Conservation (phyloP, 2,888 invertebrate genomes). For the Crepidodera aurea region DNA sequence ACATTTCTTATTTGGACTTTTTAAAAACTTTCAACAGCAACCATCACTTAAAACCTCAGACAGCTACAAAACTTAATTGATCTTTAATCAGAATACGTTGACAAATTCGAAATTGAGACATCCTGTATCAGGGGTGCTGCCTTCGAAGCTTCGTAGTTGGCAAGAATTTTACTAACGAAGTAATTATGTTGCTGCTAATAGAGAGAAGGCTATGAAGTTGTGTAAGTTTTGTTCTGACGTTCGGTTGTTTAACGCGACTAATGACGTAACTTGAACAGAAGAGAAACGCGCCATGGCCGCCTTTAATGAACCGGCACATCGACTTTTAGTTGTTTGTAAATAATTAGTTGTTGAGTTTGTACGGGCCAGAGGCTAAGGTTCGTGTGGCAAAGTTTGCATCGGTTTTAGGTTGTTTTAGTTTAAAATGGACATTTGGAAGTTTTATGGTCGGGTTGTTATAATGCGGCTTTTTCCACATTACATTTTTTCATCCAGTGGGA, state of each 20-base stretch:
- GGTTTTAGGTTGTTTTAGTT: too few relatives aligned
- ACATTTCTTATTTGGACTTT: too few relatives aligned
- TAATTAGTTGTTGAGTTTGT: slow-evolving; percentile 46
- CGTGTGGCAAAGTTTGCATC: too few relatives aligned
- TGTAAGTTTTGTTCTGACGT: slow-evolving; percentile 58
- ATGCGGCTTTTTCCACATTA: too few relatives aligned
- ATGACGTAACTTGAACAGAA: slow-evolving; percentile 80
- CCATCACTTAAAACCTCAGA: too few relatives aligned
- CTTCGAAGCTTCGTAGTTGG: slow-evolving; percentile 54
- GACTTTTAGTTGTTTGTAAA: slow-evolving; percentile 47
- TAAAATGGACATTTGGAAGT: too few relatives aligned
- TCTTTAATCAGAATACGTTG: too few relatives aligned
- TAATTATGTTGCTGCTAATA: slow-evolving; percentile 61
- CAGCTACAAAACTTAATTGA: too few relatives aligned
- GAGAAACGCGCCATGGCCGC: slow-evolving; percentile 66
- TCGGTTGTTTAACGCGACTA: slow-evolving; percentile 66
- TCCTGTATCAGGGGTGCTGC: neutral
- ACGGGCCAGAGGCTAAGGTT: neutral
- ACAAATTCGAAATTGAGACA: slow-evolving; percentile 1
- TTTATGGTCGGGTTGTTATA: too few relatives aligned
- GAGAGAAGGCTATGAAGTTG: slow-evolving; percentile 50
- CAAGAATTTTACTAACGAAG: slow-evolving; percentile 62
- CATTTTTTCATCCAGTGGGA: too few relatives aligned
- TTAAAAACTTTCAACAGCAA: too few relatives aligned
- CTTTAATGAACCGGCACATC: slow-evolving; percentile 53